These are phyloP conservation scores for Acanthosepion lycidas DNA, from an alignment of 2,888 invertebrate species.

Conservation along the genomic window DNA sequence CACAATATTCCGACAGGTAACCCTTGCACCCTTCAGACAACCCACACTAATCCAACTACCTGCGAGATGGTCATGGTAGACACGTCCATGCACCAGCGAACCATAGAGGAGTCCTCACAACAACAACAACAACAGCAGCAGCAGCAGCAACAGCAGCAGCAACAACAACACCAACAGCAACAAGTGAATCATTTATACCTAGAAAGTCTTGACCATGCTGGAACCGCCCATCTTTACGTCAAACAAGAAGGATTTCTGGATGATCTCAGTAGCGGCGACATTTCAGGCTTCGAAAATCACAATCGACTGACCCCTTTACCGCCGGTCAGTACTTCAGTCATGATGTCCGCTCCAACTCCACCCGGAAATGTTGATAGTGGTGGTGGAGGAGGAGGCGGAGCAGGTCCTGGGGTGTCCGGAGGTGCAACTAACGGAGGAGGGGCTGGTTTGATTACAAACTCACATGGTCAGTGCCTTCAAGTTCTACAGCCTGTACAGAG, in stretches of 20 bases:
- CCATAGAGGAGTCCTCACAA: not conserved
- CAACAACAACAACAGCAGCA: slow-evolving; percentile 38
- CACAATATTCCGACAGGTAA: not conserved
- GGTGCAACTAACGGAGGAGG: not conserved
- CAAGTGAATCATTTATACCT: slow-evolving; percentile 42
- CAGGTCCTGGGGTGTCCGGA: not conserved
- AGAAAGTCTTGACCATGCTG: slow-evolving; percentile 4
- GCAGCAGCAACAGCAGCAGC: not conserved
- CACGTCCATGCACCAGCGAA: slow-evolving; percentile 8
- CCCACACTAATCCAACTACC: not conserved
- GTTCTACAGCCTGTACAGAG: slow-evolving; percentile 36
- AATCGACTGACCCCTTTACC: not conserved
- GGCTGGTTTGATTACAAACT: slow-evolving; percentile 39
- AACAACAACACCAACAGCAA: slow-evolving; percentile 20
- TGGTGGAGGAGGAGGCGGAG: slow-evolving; percentile 12
- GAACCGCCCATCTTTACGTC: not conserved
- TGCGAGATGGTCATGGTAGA: slow-evolving; percentile 43
- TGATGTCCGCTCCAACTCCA: not conserved
- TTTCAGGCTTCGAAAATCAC: not conserved
- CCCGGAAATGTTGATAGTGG: slow-evolving; percentile 35
- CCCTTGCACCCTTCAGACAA: not conserved
- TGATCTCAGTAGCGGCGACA: not conserved
- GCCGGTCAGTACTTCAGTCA: slow-evolving; percentile 2
- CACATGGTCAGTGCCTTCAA: slow-evolving; percentile 41
- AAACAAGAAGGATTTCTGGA: slow-evolving; percentile 41